A percentile compares a stretch with the other conserved stretches of the same genome.
phyloP scores from a whole-genome alignment of 2,888 invertebrate genomes.

The Eristalis arbustorum region DNA sequence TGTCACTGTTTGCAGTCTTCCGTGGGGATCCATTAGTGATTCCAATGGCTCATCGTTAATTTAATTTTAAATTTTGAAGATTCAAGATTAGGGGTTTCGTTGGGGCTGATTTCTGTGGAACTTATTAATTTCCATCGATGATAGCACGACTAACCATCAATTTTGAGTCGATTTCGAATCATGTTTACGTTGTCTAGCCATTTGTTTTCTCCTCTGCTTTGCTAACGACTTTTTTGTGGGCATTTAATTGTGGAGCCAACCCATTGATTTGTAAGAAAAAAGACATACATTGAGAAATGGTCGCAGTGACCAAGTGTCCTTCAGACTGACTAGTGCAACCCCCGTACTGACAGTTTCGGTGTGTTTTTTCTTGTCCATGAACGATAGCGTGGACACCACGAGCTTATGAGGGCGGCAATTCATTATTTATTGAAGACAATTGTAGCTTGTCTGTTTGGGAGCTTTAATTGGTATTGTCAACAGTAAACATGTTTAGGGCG shows the following conservation, averaged over 20 bases:
- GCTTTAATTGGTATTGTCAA: neutral
- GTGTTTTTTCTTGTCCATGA: neutral
- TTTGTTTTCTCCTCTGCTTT: neutral
- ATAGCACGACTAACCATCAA: constrained; percentile 48
- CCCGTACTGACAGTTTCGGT: neutral
- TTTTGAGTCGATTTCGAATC: constrained; percentile 30
- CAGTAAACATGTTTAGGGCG: neutral
- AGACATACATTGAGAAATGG: neutral
- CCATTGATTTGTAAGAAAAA: constrained; percentile 21
- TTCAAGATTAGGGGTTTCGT: constrained; percentile 40
- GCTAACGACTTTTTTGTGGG: constrained; percentile 14
- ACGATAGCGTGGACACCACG: neutral
- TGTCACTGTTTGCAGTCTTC: constrained; percentile 9
- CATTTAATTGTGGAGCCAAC: constrained; percentile 51
- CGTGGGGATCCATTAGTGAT: neutral
- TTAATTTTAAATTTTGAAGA: constrained; percentile 52
- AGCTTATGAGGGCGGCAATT: neutral
- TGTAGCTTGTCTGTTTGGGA: neutral
- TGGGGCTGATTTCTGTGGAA: constrained; percentile 34
- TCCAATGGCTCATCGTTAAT: constrained; percentile 42
- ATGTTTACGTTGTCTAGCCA: neutral
- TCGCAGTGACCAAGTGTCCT: neutral
- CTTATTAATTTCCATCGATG: constrained; percentile 62
- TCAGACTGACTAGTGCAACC: neutral
- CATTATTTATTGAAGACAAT: neutral